Percentiles rank a stretch among this genome's conserved stretches.
Evolutionary conservation across 2,797 vertebrate genomes (phyloP).

Genomic region (Xiphophorus birchmanni): DNA sequence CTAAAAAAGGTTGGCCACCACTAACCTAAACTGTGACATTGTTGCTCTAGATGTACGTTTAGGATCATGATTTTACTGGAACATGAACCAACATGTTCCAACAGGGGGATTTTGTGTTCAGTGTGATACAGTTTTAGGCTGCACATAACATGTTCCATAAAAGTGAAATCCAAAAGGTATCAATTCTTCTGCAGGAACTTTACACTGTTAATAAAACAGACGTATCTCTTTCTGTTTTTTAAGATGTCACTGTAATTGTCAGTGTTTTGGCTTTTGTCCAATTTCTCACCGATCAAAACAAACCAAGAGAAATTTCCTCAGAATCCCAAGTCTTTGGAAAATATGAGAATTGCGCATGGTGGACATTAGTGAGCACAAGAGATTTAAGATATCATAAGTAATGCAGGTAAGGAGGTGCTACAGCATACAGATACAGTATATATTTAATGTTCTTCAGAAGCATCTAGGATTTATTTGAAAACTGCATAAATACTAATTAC

Average conservation of each 20-base stretch:
- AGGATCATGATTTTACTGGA: neutral
- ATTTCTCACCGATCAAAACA: slow-evolving; percentile 9
- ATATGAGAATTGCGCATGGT: slow-evolving; percentile 19
- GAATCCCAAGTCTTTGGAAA: slow-evolving; percentile 31
- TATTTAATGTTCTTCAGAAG: neutral
- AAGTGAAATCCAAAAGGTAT: neutral
- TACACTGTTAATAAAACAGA: slow-evolving; percentile 61
- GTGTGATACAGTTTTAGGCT: no score
- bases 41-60: neutral
- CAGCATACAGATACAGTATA: neutral
- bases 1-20: neutral
- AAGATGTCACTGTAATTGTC: slow-evolving; percentile 40
- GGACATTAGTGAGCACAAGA: slow-evolving; percentile 23
- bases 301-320: slow-evolving; percentile 33
- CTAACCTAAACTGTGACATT: neutral
- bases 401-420: slow-evolving; percentile 32
- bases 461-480: neutral
- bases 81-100: neutral
- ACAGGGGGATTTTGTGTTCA: no score
- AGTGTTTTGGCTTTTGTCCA: slow-evolving; percentile 9
- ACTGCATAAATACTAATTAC: neutral
- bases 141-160: no score
- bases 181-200: slow-evolving; percentile 10
- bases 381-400: slow-evolving; percentile 15
- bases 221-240: slow-evolving; percentile 49